Conservation (phyloP, 2,797 vertebrate species). For the Alca torda region DNA sequence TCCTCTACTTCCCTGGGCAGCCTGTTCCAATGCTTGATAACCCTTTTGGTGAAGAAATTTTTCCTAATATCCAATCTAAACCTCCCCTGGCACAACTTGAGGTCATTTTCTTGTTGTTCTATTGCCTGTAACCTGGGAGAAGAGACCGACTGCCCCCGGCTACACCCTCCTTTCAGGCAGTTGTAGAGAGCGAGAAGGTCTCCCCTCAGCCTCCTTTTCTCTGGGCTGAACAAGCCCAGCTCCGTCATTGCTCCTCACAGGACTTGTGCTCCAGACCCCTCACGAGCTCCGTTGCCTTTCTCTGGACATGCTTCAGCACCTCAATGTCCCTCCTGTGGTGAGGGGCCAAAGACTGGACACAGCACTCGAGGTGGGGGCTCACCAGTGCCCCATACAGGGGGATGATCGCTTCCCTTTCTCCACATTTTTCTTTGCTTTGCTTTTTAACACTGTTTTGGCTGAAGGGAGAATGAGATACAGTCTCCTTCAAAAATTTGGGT, state of each 20-base stretch:
- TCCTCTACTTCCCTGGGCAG: not conserved
- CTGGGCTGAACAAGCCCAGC: not conserved
- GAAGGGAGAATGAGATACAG: fast-evolving
- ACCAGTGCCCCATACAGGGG: not conserved
- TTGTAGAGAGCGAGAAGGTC: not conserved
- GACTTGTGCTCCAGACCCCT: not conserved
- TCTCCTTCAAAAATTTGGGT: not conserved
- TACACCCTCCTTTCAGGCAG: not conserved
- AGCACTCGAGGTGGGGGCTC: not conserved
- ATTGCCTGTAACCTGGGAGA: not conserved
- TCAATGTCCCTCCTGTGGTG: not conserved
- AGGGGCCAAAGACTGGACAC: not conserved
- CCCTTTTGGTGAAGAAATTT: not conserved
- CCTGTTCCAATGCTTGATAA: not conserved
- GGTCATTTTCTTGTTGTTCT: not conserved
- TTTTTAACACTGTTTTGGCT: not conserved
- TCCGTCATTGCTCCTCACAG: not conserved
- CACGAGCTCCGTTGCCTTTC: not conserved
- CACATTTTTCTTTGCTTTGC: not conserved
- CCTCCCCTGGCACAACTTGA: not conserved
- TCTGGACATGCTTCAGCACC: not conserved
- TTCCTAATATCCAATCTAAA: not conserved
- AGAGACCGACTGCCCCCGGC: not conserved
- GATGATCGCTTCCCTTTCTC: not conserved
- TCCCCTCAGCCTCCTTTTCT: not conserved